phyloP scores from a whole-genome alignment of 2,113 vertebrate species.

The Hyla sarda region DNA sequence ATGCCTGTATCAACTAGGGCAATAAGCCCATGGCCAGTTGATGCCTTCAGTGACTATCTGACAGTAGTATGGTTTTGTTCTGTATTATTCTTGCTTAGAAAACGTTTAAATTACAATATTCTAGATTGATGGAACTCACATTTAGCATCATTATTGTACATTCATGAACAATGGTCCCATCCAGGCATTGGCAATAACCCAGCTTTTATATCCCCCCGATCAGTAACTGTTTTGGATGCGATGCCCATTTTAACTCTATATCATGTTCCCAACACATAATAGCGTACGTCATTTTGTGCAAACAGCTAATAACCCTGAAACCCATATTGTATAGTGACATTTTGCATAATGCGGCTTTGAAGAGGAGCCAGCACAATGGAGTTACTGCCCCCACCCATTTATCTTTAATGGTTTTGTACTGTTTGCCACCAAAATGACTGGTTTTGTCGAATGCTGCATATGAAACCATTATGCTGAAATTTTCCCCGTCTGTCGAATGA shows the following conservation, averaged over 20 bases:
- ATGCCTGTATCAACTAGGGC: background rate
- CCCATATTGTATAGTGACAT: background rate
- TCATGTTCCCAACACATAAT: background rate
- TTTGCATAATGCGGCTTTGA: background rate
- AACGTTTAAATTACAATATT: no score
- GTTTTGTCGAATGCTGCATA: background rate
- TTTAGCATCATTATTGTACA: background rate
- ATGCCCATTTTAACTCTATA: background rate
- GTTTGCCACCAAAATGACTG: conserved; percentile 24
- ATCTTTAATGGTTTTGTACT: background rate
- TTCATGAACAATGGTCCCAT: background rate
- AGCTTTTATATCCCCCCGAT: background rate
- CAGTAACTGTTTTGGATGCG: background rate
- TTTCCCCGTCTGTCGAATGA: conserved; percentile 1
- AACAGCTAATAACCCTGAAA: background rate
- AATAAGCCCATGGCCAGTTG: background rate
- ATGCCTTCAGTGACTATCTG: background rate
- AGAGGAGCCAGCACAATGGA: background rate
- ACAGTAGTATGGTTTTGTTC: no score
- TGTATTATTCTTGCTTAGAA: background rate
- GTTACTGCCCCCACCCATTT: background rate
- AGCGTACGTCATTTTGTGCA: background rate
- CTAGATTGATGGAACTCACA: background rate
- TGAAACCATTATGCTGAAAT: background rate
- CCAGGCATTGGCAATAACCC: background rate